Conservation (phyloP, 2,113 vertebrate genomes). For the Prinia subflava region DNA sequence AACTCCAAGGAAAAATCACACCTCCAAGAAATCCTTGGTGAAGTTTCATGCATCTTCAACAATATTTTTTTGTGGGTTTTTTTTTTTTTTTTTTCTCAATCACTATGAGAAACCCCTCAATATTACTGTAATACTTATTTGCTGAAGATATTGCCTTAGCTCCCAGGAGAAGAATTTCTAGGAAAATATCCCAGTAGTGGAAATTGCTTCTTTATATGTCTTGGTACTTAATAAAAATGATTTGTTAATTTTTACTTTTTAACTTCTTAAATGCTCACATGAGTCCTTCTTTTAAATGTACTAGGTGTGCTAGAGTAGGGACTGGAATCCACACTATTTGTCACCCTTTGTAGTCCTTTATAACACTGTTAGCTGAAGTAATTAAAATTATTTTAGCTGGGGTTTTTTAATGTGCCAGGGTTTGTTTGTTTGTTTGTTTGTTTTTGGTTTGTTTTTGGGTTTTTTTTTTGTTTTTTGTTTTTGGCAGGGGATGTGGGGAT, state of each 20-base stretch:
- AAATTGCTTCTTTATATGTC: not conserved
- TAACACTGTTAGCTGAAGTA: not conserved
- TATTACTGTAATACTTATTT: not conserved
- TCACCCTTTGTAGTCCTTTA: not conserved
- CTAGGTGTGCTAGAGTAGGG: not conserved
- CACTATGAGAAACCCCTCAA: not conserved
- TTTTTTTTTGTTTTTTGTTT: not conserved
- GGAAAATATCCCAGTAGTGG: not conserved
- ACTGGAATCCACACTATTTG: not conserved
- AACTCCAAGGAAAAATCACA: not conserved
- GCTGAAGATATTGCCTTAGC: not conserved
- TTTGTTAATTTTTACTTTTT: not conserved
- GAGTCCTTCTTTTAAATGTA: not conserved
- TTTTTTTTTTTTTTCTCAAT: not conserved
- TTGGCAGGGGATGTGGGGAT: accelerated
- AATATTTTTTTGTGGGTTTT: not conserved
- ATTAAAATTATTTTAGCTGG: not conserved
- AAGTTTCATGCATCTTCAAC: not conserved
- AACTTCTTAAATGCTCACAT: not conserved
- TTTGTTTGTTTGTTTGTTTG: not conserved
- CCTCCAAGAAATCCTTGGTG: not conserved
- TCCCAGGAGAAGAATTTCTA: not conserved
- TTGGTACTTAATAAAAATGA: not conserved
- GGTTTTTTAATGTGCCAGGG: too few relatives aligned
- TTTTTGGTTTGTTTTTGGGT: accelerated